These are phyloP conservation scores for Platypus cylindrus DNA, from an alignment of 2,888 invertebrate genomes.

Conservation along the genomic window DNA sequence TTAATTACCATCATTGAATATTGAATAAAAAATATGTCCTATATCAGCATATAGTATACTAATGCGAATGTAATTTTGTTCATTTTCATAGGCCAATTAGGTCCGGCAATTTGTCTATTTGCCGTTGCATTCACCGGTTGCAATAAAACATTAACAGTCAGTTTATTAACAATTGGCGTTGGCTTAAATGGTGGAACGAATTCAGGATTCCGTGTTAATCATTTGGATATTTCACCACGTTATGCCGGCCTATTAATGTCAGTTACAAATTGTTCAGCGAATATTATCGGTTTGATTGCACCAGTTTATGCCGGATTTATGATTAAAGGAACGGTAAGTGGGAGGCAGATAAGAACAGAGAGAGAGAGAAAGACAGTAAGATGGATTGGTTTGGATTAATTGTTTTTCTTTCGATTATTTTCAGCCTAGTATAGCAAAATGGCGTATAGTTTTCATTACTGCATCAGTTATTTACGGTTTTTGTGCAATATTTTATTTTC, in stretches of 20 bases:
- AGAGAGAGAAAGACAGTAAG: too few species aligned
- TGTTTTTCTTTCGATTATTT: too few species aligned
- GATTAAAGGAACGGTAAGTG: slow-evolving; percentile 55
- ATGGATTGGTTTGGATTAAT: too few species aligned
- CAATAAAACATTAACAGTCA: slow-evolving; percentile 64
- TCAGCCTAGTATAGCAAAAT: slow-evolving; percentile 78
- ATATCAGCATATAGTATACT: background rate
- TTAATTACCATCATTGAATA: too few species aligned
- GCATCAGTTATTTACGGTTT: slow-evolving; percentile 68
- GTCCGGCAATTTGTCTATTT: slow-evolving; percentile 68
- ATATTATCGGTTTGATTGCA: slow-evolving; percentile 73
- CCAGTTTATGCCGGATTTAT: slow-evolving; percentile 75
- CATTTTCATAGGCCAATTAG: slow-evolving; percentile 55
- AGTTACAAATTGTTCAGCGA: slow-evolving; percentile 79
- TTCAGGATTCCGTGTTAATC: slow-evolving; percentile 76
- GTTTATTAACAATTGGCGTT: slow-evolving; percentile 67
- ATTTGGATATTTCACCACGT: slow-evolving; percentile 78
- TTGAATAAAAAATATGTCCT: slow-evolving; percentile 1
- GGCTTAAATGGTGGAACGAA: slow-evolving; percentile 83
- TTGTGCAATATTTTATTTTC: slow-evolving; percentile 65
- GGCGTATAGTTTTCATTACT: slow-evolving; percentile 79
- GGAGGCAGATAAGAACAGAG: too few species aligned
- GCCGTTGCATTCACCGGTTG: slow-evolving; percentile 80
- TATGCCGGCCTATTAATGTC: slow-evolving; percentile 86
- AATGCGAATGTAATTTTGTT: too few species aligned